Evolutionary conservation across 1,140 invertebrate species (phyloP), one percentile per base, ranked within the genome.

Genomic region (Drosophila subobscura): DNA sequence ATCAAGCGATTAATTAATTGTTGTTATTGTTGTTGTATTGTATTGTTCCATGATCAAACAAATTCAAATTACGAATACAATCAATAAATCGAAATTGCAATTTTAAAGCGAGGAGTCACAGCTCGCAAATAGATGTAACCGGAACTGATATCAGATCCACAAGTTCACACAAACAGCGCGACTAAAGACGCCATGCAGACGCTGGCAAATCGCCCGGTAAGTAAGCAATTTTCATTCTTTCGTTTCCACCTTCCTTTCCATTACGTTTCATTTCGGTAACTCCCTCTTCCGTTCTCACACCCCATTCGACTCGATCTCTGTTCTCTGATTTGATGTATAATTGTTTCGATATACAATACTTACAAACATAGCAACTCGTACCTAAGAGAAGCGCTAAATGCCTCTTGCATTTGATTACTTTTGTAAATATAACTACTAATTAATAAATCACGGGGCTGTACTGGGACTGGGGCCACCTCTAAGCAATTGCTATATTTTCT

Each of bases 21-120:
- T 91, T 91, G 89, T 91, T 89, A 85, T 90, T 85, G 79, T 90
- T 90, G 88, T 91, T 91, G 86, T 90, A 89, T 90, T 88, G 84
- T 90, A 89, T 80, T 91, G 89, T 90, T 91, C 77, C 73, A 77
- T 86, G 72, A 86, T 79, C 29, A 55, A 52, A 52, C 60, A 58
- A 51, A 60, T 23, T 29, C 71, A 25, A 73, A 66, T 57, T 66
- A 65, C 52, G 42, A 63, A 74, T 57, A 57, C 53, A 75, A 74
- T 50, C 71, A 66, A 75, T 65, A 65, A 74, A 74, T 68, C 47
- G 74, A 71, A 81, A 84, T 88, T 88, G 65, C 79, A 88, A 88
- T 88, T 83, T 88, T 83, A 88, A 88, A 88, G 83, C 83, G 83
- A 88, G 79, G 83, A 88, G 72, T 88, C 79, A 64, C 83, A 88